Conservation (phyloP, 1,140 invertebrate species). For the Lordiphosa mommai region DNA sequence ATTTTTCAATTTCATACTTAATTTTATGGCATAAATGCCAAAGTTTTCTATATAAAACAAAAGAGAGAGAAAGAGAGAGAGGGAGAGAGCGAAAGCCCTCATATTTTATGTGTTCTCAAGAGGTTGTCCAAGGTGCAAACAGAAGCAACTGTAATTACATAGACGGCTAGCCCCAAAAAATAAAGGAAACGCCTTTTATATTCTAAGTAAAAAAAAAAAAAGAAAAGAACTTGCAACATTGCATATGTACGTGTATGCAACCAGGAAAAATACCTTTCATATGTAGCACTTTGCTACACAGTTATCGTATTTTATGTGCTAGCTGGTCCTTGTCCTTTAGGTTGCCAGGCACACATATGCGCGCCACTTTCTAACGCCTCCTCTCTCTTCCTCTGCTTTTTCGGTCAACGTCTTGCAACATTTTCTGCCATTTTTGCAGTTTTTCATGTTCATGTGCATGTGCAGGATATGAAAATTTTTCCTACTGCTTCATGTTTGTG, state of each 20-base stretch:
- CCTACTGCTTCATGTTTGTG: conserved; percentile 20
- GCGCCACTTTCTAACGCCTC: conserved; percentile 2
- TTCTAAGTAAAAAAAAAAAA: conserved; percentile 27
- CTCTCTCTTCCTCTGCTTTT: neutral
- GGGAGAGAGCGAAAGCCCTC: conserved; percentile 10
- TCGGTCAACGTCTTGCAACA: conserved; percentile 61
- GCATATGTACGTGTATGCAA: neutral
- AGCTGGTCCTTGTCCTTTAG: conserved; percentile 15
- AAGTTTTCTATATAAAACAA: conserved; percentile 45
- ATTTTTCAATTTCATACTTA: conserved; percentile 76
- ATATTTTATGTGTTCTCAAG: conserved; percentile 43
- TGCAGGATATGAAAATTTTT: conserved; percentile 75
- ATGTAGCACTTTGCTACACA: conserved; percentile 68
- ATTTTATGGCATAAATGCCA: conserved; percentile 75
- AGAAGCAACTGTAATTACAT: conserved; percentile 54
- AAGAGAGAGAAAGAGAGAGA: neutral
- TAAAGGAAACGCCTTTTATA: conserved; percentile 43
- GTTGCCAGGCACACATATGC: conserved; percentile 1
- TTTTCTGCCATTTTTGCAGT: conserved; percentile 77
- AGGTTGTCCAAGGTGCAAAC: conserved; percentile 46
- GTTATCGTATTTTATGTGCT: conserved; percentile 77
- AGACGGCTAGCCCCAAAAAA: conserved; percentile 15
- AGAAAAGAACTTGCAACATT: conserved; percentile 10
- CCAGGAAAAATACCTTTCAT: conserved; percentile 61
- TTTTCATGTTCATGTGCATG: conserved; percentile 72